Percentiles rank a stretch among this genome's conserved stretches.
phyloP scores from a whole-genome alignment of 2,888 invertebrate species.

The Drosophila kuntzei region DNA sequence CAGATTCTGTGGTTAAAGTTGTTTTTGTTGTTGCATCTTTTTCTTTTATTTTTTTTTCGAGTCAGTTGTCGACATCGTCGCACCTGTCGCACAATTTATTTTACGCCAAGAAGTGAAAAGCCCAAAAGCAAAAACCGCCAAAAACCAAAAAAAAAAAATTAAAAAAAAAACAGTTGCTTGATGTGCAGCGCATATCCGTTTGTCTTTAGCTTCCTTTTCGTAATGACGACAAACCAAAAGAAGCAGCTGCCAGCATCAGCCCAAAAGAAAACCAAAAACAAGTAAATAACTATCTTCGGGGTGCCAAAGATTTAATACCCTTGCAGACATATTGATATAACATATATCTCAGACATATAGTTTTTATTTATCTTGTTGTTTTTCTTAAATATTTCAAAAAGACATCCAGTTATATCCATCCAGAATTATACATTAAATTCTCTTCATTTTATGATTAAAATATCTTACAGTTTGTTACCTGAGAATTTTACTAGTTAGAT shows the following conservation, averaged over 20 bases:
- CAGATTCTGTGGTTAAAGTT: conserved; percentile 38
- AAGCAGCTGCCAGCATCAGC: conserved; percentile 68
- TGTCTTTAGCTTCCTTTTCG: conserved; percentile 78
- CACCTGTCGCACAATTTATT: conserved; percentile 81
- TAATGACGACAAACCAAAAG: conserved; percentile 73
- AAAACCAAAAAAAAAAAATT: conserved; percentile 32
- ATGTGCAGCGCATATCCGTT: conserved; percentile 77
- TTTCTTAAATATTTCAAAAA: too few species aligned
- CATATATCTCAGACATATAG: too few species aligned
- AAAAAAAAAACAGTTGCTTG: conserved; percentile 73
- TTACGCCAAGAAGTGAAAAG: conserved; percentile 74
- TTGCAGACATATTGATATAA: conserved; percentile 1
- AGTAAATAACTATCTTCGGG: not conserved
- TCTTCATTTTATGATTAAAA: too few species aligned
- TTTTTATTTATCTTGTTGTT: too few species aligned
- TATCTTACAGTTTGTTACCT: too few species aligned
- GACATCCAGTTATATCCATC: too few species aligned
- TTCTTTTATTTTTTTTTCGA: conserved; percentile 24
- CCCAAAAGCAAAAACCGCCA: conserved; percentile 59
- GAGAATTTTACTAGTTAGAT: too few species aligned
- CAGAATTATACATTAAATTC: too few species aligned
- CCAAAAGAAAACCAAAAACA: conserved; percentile 25
- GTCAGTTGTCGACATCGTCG: conserved; percentile 70
- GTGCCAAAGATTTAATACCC: conserved; percentile 21
- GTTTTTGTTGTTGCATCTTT: conserved; percentile 22